Conservation (phyloP, 2,888 invertebrate genomes). For the Pogonocherus hispidulus region DNA sequence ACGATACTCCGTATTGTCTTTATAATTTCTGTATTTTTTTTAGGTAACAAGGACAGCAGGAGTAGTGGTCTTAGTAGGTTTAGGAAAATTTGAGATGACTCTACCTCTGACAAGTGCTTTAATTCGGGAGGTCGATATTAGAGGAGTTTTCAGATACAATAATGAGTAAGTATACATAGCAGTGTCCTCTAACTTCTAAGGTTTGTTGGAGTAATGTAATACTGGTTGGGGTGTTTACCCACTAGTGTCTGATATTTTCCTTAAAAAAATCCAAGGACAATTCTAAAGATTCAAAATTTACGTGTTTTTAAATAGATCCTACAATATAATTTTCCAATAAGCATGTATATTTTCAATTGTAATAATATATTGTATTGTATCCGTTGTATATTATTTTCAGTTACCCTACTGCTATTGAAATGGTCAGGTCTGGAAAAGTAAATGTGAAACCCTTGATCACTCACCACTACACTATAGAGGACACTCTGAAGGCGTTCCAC, state of each 20-base stretch:
- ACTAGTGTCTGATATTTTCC: too few species aligned
- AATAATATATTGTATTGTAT: background rate
- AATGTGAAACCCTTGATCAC: slow-evolving; percentile 87
- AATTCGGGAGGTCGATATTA: slow-evolving; percentile 89
- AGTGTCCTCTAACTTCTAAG: too few species aligned
- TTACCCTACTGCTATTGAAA: slow-evolving; percentile 82
- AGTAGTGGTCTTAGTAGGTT: slow-evolving; percentile 87
- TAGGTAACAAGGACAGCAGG: slow-evolving; percentile 92
- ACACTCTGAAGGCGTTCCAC: slow-evolving; percentile 87
- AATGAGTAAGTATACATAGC: slow-evolving; percentile 81
- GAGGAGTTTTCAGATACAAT: slow-evolving; percentile 93
- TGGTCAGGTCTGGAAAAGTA: slow-evolving; percentile 83
- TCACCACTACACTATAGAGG: slow-evolving; percentile 84
- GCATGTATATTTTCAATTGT: too few species aligned
- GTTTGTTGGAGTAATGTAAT: too few species aligned
- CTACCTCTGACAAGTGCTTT: slow-evolving; percentile 87
- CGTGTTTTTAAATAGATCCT: too few species aligned
- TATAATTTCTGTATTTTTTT: slow-evolving; percentile 27
- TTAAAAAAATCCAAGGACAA: too few species aligned
- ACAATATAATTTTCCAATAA: too few species aligned
- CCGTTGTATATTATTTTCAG: too few species aligned
- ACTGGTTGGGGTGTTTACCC: too few species aligned
- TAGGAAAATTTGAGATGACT: slow-evolving; percentile 84
- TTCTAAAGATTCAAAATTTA: too few species aligned
- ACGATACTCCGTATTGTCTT: too few species aligned